Percentiles rank a stretch among this genome's conserved stretches.
Conservation (phyloP, 1,140 invertebrate genomes). For the Trichogramma pretiosum region DNA sequence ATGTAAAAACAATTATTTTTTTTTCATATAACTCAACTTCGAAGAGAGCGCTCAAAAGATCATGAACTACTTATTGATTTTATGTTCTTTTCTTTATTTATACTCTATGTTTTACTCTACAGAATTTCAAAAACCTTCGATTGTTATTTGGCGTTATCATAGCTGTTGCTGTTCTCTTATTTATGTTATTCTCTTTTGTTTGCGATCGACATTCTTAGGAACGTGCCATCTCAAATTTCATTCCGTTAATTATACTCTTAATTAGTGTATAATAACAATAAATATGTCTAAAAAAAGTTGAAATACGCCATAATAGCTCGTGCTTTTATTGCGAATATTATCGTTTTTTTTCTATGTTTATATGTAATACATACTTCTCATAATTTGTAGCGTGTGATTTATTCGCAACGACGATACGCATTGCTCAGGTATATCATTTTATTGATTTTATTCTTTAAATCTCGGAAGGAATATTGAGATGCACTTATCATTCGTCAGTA, state of each 20-base stretch:
- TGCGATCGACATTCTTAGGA: conserved; percentile 2
- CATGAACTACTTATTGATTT: conserved; percentile 5
- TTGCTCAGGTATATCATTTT: no score
- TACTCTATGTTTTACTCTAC: conserved; percentile 4
- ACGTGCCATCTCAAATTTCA: conserved; percentile 1
- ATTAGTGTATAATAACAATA: conserved; percentile 6
- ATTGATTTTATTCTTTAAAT: neutral
- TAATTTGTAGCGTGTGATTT: no score
- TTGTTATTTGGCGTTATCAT: conserved; percentile 13
- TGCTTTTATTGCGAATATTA: conserved; percentile 4
- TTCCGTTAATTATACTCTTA: neutral
- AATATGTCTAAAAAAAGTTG: conserved; percentile 11
- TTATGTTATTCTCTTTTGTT: neutral
- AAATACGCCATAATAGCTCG: conserved; percentile 12
- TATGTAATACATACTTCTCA: no score
- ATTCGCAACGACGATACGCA: no score
- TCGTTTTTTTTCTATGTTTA: conserved; percentile 5
- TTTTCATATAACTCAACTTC: neutral
- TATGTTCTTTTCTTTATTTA: conserved; percentile 1
- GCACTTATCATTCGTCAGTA: conserved; percentile 14
- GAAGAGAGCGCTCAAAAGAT: conserved; percentile 8
- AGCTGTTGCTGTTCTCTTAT: no score
- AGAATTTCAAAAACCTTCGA: conserved; percentile 4
- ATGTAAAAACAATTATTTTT: conserved; percentile 17
- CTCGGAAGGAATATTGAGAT: conserved; percentile 11